Evolutionary conservation across 2,888 invertebrate genomes (phyloP).

Genomic region (Meiosimyza platycephala): DNA sequence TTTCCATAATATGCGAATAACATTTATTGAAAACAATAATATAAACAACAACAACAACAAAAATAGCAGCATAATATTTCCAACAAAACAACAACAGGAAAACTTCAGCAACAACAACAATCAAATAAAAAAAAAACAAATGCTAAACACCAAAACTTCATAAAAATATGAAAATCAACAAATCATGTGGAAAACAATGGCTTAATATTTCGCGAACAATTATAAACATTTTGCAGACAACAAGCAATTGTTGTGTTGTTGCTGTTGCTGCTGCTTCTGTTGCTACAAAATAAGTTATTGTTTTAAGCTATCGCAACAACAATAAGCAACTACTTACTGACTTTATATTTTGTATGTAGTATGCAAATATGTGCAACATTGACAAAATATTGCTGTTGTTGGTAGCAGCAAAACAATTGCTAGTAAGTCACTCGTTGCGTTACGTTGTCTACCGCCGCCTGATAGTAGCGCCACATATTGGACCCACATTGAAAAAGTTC

Average conservation of each 20-base stretch:
- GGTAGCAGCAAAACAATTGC: slow-evolving; percentile 3
- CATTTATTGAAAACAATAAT: no score
- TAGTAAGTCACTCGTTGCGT: slow-evolving; percentile 37
- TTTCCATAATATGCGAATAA: no score
- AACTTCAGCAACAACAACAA: slow-evolving; percentile 28
- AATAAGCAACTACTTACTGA: background rate
- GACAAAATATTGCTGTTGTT: slow-evolving; percentile 39
- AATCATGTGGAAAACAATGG: slow-evolving; percentile 64
- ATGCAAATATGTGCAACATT: slow-evolving; percentile 26
- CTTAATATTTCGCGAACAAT: slow-evolving; percentile 56
- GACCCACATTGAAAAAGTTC: slow-evolving; percentile 5
- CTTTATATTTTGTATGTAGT: background rate
- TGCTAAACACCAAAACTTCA: slow-evolving; percentile 20
- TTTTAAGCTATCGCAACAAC: slow-evolving; percentile 1
- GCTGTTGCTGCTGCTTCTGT: slow-evolving; percentile 42
- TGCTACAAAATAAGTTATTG: background rate
- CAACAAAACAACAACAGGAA: no score
- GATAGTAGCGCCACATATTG: background rate
- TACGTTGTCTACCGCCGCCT: slow-evolving; percentile 33
- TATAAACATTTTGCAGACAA: slow-evolving; percentile 45
- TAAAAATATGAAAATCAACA: slow-evolving; percentile 53
- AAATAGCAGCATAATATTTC: no score
- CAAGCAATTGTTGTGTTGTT: slow-evolving; percentile 9
- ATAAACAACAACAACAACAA: no score
- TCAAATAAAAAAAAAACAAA: background rate